phyloP scores from a whole-genome alignment of 2,888 invertebrate species.

The Apodemia hepburni region DNA sequence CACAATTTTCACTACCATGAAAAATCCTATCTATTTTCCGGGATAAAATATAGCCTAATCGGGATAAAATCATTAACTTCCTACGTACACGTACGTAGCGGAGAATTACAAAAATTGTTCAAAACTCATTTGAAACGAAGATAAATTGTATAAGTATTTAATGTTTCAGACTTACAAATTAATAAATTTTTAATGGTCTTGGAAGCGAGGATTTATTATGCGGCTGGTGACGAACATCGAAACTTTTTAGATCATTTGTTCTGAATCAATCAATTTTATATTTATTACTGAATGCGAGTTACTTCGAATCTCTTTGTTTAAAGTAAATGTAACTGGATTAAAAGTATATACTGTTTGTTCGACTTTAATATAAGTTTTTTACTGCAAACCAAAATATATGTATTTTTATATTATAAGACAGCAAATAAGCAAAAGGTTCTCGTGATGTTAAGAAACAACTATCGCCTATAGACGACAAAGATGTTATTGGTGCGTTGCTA shows the following conservation, averaged over 20 bases:
- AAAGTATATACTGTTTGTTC: background rate
- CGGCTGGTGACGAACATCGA: background rate
- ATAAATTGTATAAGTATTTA: background rate
- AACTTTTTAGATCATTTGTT: background rate
- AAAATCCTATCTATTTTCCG: too few relatives aligned
- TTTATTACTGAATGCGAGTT: background rate
- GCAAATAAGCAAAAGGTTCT: too few relatives aligned
- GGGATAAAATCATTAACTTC: too few relatives aligned
- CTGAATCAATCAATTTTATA: slow-evolving; percentile 4
- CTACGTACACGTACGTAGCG: too few relatives aligned
- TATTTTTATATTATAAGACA: too few relatives aligned
- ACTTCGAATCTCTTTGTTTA: background rate
- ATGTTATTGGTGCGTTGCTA: too few relatives aligned
- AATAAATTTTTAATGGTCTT: background rate
- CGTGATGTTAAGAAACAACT: too few relatives aligned
- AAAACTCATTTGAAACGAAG: background rate
- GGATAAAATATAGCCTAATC: too few relatives aligned
- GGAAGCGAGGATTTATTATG: background rate
- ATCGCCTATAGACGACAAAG: too few relatives aligned
- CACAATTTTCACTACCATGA: too few relatives aligned
- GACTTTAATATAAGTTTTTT: background rate
- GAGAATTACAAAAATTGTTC: too few relatives aligned
- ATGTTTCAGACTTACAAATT: background rate
- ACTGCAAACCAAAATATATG: too few relatives aligned
- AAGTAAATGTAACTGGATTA: background rate